phyloP scores from a whole-genome alignment of 2,888 invertebrate genomes.

The Drosophila histrio region DNA sequence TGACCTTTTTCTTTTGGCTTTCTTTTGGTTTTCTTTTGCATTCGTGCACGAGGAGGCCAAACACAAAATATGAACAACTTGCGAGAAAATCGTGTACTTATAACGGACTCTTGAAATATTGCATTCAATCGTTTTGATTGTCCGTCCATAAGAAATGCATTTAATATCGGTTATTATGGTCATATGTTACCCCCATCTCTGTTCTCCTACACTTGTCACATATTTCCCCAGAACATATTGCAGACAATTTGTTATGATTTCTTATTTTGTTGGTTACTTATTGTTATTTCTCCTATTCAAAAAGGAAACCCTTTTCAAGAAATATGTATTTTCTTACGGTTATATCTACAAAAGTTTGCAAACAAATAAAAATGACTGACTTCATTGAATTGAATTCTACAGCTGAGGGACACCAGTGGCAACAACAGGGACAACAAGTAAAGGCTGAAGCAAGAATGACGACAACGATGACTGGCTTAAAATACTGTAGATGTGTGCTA shows the following conservation, averaged over 20 bases:
- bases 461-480: conserved; percentile 48
- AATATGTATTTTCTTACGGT: conserved; percentile 41
- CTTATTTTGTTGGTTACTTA: conserved; percentile 6
- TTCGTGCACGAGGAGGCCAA: not conserved
- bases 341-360: conserved; percentile 57
- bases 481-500: conserved; percentile 12
- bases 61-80: conserved; percentile 45
- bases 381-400: conserved; percentile 72
- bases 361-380: conserved; percentile 78
- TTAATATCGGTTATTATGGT: conserved; percentile 71
- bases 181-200: conserved; percentile 6
- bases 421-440: conserved; percentile 18
- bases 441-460: conserved; percentile 12
- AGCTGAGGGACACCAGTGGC: conserved; percentile 38
- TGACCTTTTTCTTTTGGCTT: conserved; percentile 4
- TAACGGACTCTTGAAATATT: conserved; percentile 41
- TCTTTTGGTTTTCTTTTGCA: not conserved
- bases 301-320: conserved; percentile 63
- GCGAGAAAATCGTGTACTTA: conserved; percentile 31
- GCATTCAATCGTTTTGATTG: conserved; percentile 68
- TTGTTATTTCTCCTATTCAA: conserved; percentile 29
- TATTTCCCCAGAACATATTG: conserved; percentile 55
- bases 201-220: conserved; percentile 22
- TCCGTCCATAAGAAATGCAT: conserved; percentile 53
- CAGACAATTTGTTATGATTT: conserved; percentile 48